These are phyloP conservation scores for Festucalex cinctus DNA, from an alignment of 2,113 vertebrate genomes.

Conservation along the genomic window DNA sequence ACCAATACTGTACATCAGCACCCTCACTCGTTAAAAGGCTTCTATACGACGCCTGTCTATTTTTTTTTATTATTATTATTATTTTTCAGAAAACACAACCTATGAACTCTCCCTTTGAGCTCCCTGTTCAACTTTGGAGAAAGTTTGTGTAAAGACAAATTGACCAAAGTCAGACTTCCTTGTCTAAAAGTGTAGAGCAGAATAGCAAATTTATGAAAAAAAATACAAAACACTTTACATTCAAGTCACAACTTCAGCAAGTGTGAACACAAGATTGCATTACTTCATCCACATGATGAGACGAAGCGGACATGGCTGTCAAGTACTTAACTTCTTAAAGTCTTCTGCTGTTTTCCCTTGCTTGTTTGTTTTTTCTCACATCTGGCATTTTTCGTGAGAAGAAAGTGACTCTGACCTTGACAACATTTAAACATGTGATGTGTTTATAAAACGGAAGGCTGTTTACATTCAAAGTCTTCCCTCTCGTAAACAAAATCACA, in stretches of 20 bases:
- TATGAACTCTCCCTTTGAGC: constrained; percentile 20
- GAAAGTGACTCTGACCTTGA: constrained; percentile 23
- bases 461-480: not conserved
- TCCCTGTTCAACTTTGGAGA: constrained; percentile 4
- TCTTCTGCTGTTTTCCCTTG: constrained; percentile 3
- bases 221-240: not conserved
- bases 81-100: no score
- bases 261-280: constrained; percentile 1
- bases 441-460: not conserved
- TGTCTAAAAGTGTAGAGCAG: not conserved
- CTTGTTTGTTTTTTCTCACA: not conserved
- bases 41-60: no score
- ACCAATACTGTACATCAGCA: no score
- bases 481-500: constrained; percentile 8
- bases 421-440: not conserved
- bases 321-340: constrained; percentile 14
- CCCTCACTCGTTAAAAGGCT: no score
- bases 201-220: not conserved
- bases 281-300: constrained; percentile 9
- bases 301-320: constrained; percentile 24
- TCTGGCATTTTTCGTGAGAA: constrained; percentile 2
- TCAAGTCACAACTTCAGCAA: constrained; percentile 20
- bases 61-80: no score
- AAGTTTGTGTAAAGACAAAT: not conserved
- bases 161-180: not conserved